Conservation (phyloP, 2,797 vertebrate genomes). For the Urocyon cinereoargenteus region DNA sequence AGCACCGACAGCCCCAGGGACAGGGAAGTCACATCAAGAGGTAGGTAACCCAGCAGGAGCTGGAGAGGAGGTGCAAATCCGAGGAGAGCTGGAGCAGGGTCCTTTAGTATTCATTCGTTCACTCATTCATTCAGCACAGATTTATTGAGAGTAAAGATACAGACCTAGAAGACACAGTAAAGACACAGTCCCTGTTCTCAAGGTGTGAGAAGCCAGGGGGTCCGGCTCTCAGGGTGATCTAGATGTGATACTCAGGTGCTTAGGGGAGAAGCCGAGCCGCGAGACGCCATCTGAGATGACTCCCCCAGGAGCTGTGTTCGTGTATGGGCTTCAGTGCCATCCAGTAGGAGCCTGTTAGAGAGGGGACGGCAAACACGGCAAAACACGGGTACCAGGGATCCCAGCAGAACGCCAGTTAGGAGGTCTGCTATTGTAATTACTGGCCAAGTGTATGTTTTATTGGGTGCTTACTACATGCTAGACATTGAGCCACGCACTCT, state of each 20-base stretch:
- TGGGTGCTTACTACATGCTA: not conserved
- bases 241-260: accelerated
- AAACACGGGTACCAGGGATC: too few relatives aligned
- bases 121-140: not conserved
- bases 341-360: not conserved
- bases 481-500: not conserved
- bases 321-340: not conserved
- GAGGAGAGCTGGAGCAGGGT: not conserved
- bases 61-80: not conserved
- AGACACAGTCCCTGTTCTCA: not conserved
- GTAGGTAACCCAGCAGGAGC: too few relatives aligned
- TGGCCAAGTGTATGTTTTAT: not conserved
- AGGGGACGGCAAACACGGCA: not conserved
- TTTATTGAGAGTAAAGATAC: not conserved
- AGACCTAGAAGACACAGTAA: not conserved
- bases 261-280: not conserved
- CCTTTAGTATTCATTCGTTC: not conserved
- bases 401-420: not conserved
- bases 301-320: accelerated
- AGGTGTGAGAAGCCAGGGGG: too few relatives aligned
- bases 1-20: not conserved
- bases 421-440: not conserved
- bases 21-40: not conserved
- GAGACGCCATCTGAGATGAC: accelerated
- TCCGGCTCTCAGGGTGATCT: not conserved